Base-by-base conservation (phyloP, 2,888 invertebrate species). In the Epiperipatus broadwayi region DNA sequence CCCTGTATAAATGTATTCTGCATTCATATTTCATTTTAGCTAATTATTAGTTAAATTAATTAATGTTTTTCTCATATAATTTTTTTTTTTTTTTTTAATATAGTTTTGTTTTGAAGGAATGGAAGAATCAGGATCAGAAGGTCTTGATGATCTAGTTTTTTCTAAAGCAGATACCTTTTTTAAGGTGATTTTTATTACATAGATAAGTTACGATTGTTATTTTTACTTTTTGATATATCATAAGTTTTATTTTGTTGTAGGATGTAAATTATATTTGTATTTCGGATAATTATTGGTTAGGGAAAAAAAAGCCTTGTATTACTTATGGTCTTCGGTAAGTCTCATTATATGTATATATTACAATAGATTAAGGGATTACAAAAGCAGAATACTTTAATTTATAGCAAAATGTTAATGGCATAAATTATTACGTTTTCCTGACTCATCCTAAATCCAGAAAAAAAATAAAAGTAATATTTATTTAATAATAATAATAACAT, bases 261-360 rank as follows among this genome's bases (percentile, higher is more conserved):
- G 58, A 71, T 54, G 76, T 85, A 0, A 91, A 95, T 59, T 93
- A 73, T 63, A 84, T 91, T 12, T 93, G 93, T 58, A 93, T 97
- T 54, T 91, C 91, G 16, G 95, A 97, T 59, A 97, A 93, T 63
- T 97, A 95, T 58, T 97, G 95, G 95, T 63, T 97, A 42, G 93
- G 95, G 2, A 89, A 78, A 44, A 76, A 73, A n/a, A 89, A 85
- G 54, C 95, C 97, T 0, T 95, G 95, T 57, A 71, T 97, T 43
- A 93, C 93, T 0, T 95, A 95, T 60, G 95, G 95, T 4, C 67
- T 97, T 8, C 70, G 91, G 59, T 59, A 44, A n/a, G 28, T 22
- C 16, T 19, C 27, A 18, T 25, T 14, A 32, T n/a, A n/a, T n/a
- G n/a, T n/a, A n/a, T n/a, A n/a, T n/a, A n/a, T n/a, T n/a, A n/a